Conservation (phyloP, 2,888 invertebrate genomes). For the Bombylius major region DNA sequence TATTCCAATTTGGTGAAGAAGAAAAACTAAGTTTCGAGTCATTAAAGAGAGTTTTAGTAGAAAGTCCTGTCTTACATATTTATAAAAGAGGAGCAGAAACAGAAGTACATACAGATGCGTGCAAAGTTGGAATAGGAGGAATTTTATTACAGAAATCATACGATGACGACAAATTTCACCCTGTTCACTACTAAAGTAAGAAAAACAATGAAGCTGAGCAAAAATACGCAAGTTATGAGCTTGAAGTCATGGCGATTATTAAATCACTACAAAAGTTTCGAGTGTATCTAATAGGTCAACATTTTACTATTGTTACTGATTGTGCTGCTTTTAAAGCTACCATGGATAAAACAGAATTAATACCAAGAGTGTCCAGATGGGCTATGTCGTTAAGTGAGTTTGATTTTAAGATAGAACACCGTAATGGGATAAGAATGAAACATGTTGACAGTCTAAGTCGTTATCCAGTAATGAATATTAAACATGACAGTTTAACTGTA, state of each 20-base stretch:
- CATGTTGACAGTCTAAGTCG: not conserved
- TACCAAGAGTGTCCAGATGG: not conserved
- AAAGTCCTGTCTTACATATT: constrained; percentile 11
- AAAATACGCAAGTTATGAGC: not conserved
- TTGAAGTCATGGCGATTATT: not conserved
- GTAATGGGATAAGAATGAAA: not conserved
- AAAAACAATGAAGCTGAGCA: not conserved
- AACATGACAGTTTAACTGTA: too few relatives aligned
- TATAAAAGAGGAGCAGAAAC: constrained; percentile 13
- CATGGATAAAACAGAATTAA: not conserved
- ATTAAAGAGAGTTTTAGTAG: constrained; percentile 9
- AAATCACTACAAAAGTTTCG: not conserved
- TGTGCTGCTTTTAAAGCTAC: not conserved
- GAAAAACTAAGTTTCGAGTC: constrained; percentile 9
- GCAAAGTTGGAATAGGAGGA: constrained; percentile 14
- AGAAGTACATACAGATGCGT: constrained; percentile 16
- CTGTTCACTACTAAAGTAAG: not conserved
- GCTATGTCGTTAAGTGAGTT: not conserved
- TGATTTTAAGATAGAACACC: not conserved
- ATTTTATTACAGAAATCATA: constrained; percentile 13
- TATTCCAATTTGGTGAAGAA: constrained; percentile 10
- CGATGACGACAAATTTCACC: constrained; percentile 4
- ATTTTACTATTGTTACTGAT: not conserved
- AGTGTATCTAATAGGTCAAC: not conserved
- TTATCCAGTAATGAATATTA: not conserved